A percentile compares a stretch with the other conserved stretches of the same genome.
Evolutionary conservation across 2,113 vertebrate species (phyloP).

Genomic region (Morone saxatilis): DNA sequence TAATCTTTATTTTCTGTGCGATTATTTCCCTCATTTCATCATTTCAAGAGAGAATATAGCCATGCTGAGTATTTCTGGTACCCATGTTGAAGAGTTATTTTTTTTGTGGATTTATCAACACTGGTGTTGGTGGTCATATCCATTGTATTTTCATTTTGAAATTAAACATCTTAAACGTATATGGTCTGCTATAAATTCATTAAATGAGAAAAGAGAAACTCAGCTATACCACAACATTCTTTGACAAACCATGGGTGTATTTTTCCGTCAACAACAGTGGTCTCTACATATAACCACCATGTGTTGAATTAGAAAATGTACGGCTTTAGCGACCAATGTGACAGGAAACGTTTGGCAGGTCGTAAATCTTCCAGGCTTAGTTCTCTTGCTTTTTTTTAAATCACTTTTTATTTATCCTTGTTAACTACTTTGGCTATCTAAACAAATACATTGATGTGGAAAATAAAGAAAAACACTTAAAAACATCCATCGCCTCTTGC

Average conservation of each 20-base stretch:
- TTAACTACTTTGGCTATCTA: conserved; percentile 11
- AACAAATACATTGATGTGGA: conserved; percentile 1
- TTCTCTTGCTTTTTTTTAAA: conserved; percentile 3
- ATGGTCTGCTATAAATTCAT: neutral
- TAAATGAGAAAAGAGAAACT: conserved; percentile 1
- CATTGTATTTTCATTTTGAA: neutral
- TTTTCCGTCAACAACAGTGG: neutral
- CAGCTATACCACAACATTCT: neutral
- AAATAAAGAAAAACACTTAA: conserved; percentile 51
- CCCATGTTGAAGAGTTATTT: neutral
- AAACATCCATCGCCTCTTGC: neutral
- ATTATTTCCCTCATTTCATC: neutral
- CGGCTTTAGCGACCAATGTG: neutral
- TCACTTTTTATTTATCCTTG: conserved; percentile 45
- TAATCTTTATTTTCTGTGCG: neutral
- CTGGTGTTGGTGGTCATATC: neutral
- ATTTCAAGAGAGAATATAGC: neutral
- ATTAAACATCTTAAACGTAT: conserved; percentile 9
- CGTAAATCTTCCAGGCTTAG: conserved; percentile 52
- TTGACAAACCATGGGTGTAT: neutral
- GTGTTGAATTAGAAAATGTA: neutral
- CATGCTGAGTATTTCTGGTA: neutral
- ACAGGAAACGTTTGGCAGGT: conserved; percentile 67
- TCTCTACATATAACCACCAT: neutral
- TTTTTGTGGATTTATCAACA: neutral